Evolutionary conservation across 2,888 invertebrate genomes (phyloP).

Genomic region (Clivina fossor): DNA sequence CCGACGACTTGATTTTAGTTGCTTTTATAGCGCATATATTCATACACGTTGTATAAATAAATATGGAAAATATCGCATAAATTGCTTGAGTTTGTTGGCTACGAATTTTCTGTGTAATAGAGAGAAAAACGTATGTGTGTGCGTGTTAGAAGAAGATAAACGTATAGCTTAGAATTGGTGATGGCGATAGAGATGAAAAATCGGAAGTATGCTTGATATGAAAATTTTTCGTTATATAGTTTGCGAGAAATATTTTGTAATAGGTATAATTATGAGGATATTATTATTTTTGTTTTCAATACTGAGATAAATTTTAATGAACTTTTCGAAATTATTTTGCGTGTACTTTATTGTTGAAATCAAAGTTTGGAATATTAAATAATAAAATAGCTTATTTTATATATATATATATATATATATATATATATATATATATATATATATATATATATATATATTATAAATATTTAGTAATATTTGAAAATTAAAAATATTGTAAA

Average conservation of each 20-base stretch:
- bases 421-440: too few relatives aligned
- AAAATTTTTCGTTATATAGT: too few relatives aligned
- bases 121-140: background rate
- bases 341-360: slow-evolving; percentile 21
- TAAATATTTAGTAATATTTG: too few relatives aligned
- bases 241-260: slow-evolving; percentile 7
- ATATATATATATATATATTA: too few relatives aligned
- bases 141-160: background rate
- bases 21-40: too few relatives aligned
- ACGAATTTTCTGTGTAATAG: background rate
- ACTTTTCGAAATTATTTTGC: slow-evolving; percentile 1
- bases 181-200: slow-evolving; percentile 25
- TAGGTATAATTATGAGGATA: slow-evolving; percentile 8
- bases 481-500: too few relatives aligned
- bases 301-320: slow-evolving; percentile 11
- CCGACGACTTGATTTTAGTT: too few relatives aligned
- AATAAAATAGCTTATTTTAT: too few relatives aligned
- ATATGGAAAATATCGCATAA: slow-evolving; percentile 13
- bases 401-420: too few relatives aligned
- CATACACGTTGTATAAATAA: slow-evolving; percentile 14
- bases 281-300: slow-evolving; percentile 6
- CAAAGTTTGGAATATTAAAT: too few relatives aligned
- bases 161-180: slow-evolving; percentile 25
- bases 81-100: slow-evolving; percentile 2
- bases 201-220: background rate